These are phyloP conservation scores for Phylloscopus collybita DNA, from an alignment of 2,797 vertebrate species.

Conservation along the genomic window DNA sequence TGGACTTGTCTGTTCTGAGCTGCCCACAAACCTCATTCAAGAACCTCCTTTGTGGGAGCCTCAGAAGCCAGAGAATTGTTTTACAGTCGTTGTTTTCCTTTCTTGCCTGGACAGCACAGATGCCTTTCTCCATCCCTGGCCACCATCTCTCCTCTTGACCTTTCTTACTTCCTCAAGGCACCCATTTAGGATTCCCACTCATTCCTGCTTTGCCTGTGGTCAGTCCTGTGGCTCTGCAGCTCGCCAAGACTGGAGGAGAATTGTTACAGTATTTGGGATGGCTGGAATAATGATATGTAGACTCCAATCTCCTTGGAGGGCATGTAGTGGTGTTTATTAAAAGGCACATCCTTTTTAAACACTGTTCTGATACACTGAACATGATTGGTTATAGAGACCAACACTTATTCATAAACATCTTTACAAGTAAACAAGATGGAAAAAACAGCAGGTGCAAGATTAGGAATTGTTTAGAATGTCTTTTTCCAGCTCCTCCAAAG, in stretches of 20 bases:
- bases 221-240: not conserved
- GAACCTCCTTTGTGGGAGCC: not conserved
- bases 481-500: no score
- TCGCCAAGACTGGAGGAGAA: not conserved
- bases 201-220: not conserved
- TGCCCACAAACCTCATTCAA: not conserved
- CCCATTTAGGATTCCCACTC: not conserved
- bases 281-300: no score
- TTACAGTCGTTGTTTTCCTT: not conserved
- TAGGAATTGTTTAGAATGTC: no score
- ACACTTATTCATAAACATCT: no score
- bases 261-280: no score
- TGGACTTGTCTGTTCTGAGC: not conserved
- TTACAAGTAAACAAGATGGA: no score
- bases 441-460: no score
- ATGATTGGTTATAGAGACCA: no score
- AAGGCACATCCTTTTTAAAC: no score
- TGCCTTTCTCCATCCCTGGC: not conserved
- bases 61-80: not conserved
- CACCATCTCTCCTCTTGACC: not conserved
- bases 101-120: not conserved
- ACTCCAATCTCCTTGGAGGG: no score
- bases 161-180: not conserved
- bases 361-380: no score
- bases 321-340: no score